A percentile compares a stretch with the other conserved stretches of the same genome.
These are phyloP conservation scores for Dicrurus megarhynchus DNA, from an alignment of 2,113 vertebrate species.

Conservation along the genomic window DNA sequence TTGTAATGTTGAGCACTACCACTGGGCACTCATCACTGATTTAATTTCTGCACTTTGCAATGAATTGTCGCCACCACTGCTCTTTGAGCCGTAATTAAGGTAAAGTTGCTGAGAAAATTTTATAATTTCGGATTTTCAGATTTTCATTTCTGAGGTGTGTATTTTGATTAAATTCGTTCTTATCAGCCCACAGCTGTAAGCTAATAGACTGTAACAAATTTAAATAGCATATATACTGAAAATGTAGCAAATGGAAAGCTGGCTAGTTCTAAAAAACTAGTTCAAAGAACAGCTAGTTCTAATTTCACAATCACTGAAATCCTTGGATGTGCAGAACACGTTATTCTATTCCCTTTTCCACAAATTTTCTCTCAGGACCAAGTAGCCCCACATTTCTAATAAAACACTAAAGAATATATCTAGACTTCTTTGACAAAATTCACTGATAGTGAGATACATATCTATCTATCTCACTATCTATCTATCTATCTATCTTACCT, in stretches of 20 bases:
- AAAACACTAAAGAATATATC: not conserved
- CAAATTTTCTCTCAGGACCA: not conserved
- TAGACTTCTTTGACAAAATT: not conserved
- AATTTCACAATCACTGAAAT: not conserved
- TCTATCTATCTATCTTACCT: no score
- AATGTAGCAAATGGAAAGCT: not conserved
- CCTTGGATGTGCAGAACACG: not conserved
- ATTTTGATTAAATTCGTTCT: slow-evolving; percentile 17
- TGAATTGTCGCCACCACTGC: not conserved
- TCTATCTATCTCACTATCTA: no score
- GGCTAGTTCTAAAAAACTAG: no score
- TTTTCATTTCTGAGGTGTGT: not conserved
- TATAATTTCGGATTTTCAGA: slow-evolving; percentile 11
- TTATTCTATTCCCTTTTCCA: not conserved
- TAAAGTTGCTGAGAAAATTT: not conserved
- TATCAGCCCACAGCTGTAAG: not conserved
- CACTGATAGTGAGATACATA: not conserved
- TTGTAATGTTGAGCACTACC: not conserved
- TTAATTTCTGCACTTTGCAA: not conserved
- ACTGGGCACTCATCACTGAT: not conserved
- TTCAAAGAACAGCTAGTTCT: not conserved
- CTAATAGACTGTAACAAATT: not conserved
- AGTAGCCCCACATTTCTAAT: not conserved
- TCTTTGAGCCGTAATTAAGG: not conserved
- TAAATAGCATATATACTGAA: not conserved